Conservation (phyloP, 2,113 vertebrate genomes). For the Geothlypis trichas region DNA sequence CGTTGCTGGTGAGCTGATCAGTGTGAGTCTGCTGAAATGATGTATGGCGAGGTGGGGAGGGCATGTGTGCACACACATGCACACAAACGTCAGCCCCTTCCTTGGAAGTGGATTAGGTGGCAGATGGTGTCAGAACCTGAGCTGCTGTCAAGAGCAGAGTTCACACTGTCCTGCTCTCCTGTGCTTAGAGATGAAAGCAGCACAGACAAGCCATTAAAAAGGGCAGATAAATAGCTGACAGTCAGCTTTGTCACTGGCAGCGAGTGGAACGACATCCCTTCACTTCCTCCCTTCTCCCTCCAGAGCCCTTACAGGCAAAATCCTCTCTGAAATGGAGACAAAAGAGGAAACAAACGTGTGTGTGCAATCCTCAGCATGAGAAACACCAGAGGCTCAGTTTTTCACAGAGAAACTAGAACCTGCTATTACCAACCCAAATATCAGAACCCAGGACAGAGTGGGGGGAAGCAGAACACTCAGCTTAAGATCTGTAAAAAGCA, state of each 20-base stretch:
- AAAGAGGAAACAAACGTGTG: neutral
- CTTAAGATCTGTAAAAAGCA: neutral
- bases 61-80: slow-evolving; percentile 27
- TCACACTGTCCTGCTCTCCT: neutral
- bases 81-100: slow-evolving; percentile 47
- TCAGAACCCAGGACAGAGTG: neutral
- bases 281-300: neutral
- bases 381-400: neutral
- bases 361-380: neutral
- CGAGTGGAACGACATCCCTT: accelerated
- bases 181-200: neutral
- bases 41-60: slow-evolving; percentile 11
- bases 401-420: slow-evolving; percentile 11
- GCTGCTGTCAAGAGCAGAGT: slow-evolving; percentile 40
- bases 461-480: neutral
- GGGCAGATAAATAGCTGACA: neutral
- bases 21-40: neutral
- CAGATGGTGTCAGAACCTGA: slow-evolving; percentile 67
- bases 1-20: neutral
- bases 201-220: neutral
- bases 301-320: neutral
- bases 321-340: neutral
- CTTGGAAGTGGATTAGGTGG: slow-evolving; percentile 69
- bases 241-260: neutral
- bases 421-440: slow-evolving; percentile 35